Base-by-base conservation (phyloP, 2,113 vertebrate genomes). In the Platichthys stellatus region DNA sequence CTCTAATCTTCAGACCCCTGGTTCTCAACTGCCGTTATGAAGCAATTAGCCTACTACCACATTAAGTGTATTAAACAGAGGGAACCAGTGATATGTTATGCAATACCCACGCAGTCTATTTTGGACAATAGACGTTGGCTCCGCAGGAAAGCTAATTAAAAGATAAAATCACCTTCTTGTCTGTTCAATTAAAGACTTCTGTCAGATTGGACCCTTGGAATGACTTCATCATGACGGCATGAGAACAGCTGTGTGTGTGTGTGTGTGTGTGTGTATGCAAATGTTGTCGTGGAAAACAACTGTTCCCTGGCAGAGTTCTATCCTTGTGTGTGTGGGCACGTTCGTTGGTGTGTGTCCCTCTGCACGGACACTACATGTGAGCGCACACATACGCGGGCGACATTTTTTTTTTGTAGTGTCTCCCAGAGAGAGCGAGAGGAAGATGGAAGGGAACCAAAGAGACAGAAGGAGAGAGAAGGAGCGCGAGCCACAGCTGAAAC, bases 81-180 rank as follows among this genome's bases (percentile, higher is more conserved):
- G 40, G 14, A 56, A 28, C 23, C 66, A 89, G 68, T 70, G 86
- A 92, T 92, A 90, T 77, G 90, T 92, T 90, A 90, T 76, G 90
- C 84, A 92, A 91, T 91, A 93, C 79, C 82, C 85, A 85, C 66
- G 69, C 83, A 81, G 69, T 80, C 81, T 88, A 81, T 90, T 92
- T 90, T 74, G 89, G 85, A 92, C 90, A 93, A 93, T 87, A 77
- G 78, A 76, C 49, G 51, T 76, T 80, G 84, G 86, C 90, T 83
- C 81, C 26, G 70, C 72, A 75, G 80, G 80, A 89, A 86, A 89
- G 87, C 89, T 92, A 92, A 91, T 93, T 92, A 93, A 93, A 92
- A 91, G 90, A 93, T 93, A 90, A 90, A 89, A 91, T 93, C 90
- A 86, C 83, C 85, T 87, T 88, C 87, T 88, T 85, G 80, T 91